Conservation (phyloP, 1,140 invertebrate species). For the Andricus grossulariae region DNA sequence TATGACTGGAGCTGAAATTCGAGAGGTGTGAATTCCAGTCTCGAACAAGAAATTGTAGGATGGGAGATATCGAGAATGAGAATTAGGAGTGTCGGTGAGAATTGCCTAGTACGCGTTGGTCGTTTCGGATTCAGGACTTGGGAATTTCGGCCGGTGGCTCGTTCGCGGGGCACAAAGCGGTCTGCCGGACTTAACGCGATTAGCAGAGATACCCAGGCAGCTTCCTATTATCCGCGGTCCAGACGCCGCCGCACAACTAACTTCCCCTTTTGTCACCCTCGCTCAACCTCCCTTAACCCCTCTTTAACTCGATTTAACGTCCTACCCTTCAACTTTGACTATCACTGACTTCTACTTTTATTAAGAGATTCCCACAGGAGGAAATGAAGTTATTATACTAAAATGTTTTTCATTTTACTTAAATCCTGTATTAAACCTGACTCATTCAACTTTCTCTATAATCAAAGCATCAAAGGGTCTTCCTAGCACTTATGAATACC, state of each 20-base stretch:
- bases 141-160: slow-evolving; percentile 64
- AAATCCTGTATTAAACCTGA: not conserved
- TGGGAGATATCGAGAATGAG: slow-evolving; percentile 44
- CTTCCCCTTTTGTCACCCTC: slow-evolving; percentile 44
- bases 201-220: slow-evolving; percentile 70
- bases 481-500: too few species aligned
- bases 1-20: too few species aligned
- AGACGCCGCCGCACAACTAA: slow-evolving; percentile 63
- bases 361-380: too few species aligned
- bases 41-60: slow-evolving; percentile 25
- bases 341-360: slow-evolving; percentile 50
- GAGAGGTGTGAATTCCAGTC: too few species aligned
- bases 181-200: slow-evolving; percentile 73
- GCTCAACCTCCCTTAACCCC: slow-evolving; percentile 49
- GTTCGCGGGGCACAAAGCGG: slow-evolving; percentile 70
- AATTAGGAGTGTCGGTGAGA: slow-evolving; percentile 52
- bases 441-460: too few species aligned
- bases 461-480: too few species aligned
- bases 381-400: too few species aligned
- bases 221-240: slow-evolving; percentile 69
- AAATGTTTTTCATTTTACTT: not conserved
- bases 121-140: slow-evolving; percentile 57
- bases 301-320: slow-evolving; percentile 59
- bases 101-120: slow-evolving; percentile 56
- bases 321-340: slow-evolving; percentile 39